Base-by-base conservation (phyloP, 1,140 invertebrate species). In the Chrysomallon squamiferum region DNA sequence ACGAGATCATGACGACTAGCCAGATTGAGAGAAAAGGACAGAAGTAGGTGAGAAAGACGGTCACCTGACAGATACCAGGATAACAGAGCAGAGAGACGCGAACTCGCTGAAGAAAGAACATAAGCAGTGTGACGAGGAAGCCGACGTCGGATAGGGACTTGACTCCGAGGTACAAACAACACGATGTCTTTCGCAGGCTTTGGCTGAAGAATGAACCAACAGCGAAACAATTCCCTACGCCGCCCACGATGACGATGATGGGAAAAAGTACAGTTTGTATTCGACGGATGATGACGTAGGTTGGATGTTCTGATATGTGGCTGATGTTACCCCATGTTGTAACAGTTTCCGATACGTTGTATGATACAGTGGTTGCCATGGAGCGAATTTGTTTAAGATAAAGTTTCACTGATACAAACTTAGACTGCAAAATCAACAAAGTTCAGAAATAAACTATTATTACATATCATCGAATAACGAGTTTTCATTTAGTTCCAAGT, bases 211-310 rank as follows among this genome's bases (percentile, higher is more conserved):
- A 75, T 2, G 73, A 67, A 20, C 65, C 60, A 15, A 50, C 38
- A 0, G 75, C 72, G 20, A 79, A 30, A 0, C 59, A 54, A 33
- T 77, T 77, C 38, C 77, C 75, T n/a, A 76, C 15, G 0, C 75
- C 41, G 3, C 77, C 77, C 13, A 73, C 61, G 3, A 68, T 18
- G 59, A 69, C 71, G 35, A 77, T 69, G 13, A 77, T 30, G 0
- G 75, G 75, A 20, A 73, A 62, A 38, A 62, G 30, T 3, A 62
- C 54, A 6, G 52, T 62, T 33, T 68, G 66, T 15, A 63, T 20
- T 0, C 45, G 41, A 15, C 54, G 38, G 2, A 68, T 29, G 5
- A 38, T 9, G 5, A 33, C 41, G 54, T 68, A 62, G 25, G n/a
- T 15, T 20, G 35, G 29, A 3, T 41, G 5, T n/a, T 57, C 54